These are phyloP conservation scores for Microctenopoma lineatum DNA, from an alignment of 2,797 vertebrate genomes.

Conservation along the genomic window DNA sequence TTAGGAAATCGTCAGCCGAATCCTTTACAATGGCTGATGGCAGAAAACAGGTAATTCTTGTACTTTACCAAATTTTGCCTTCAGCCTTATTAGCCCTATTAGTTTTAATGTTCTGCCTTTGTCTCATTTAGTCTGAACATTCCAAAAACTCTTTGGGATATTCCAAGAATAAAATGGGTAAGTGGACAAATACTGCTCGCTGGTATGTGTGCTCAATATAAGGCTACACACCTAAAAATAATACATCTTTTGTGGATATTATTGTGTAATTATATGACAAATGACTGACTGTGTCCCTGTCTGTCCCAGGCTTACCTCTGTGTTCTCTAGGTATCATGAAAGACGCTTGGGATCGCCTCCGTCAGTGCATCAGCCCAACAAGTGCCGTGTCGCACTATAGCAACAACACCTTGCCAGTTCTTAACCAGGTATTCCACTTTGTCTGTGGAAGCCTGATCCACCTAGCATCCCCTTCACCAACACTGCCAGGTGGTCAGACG, in stretches of 20 bases:
- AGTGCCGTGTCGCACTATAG: conserved; percentile 57
- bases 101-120: conserved; percentile 29
- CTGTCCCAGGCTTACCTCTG: conserved; percentile 78
- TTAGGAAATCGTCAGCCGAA: conserved; percentile 70
- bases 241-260: too few species aligned
- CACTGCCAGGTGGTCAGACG: conserved; percentile 66
- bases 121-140: conserved; percentile 76
- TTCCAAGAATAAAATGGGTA: conserved; percentile 83
- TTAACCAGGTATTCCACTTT: conserved; percentile 84
- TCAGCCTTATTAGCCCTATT: not conserved
- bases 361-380: conserved; percentile 85
- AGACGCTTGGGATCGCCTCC: conserved; percentile 85
- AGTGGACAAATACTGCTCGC: conserved; percentile 30
- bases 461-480: conserved; percentile 38
- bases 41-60: conserved; percentile 66
- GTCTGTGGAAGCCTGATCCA: conserved; percentile 78
- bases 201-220: not conserved
- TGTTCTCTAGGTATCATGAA: conserved; percentile 88
- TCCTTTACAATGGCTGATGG: conserved; percentile 51
- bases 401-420: conserved; percentile 74
- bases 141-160: conserved; percentile 72
- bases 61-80: not conserved
- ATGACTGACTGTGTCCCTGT: not conserved
- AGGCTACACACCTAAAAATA: too few species aligned
- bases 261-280: too few species aligned